Base-by-base conservation (phyloP, 2,797 vertebrate genomes). In the Xenops minutus region DNA sequence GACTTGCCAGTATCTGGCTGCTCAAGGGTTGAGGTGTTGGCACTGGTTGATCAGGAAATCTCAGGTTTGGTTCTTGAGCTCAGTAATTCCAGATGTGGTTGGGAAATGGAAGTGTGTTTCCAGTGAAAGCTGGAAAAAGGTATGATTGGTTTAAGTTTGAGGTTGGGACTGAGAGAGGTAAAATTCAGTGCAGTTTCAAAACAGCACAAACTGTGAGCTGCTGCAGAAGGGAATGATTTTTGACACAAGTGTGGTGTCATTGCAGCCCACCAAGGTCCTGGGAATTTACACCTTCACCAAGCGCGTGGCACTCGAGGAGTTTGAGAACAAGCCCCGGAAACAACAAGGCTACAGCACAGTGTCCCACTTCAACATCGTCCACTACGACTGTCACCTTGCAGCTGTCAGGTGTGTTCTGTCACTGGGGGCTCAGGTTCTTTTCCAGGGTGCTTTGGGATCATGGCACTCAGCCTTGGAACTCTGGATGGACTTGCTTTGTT, bases 281-380 rank as follows among this genome's bases (percentile, higher is more conserved):
- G 99, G 99, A 49, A 99, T 99, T 97, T 99, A 99, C 92, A 99
- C 99, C 41, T 99, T 99, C 97, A 99, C 99, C 19, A 99, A 99
- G 97, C 98, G 99, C 1, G 98, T 99, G 44, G 98, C 98, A 52
- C 97, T 99, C 92, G 99, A 99, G 93, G 99, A 99, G 94, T 98
- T 99, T 72, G 99, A 99, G 97, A 99, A 98, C 97, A 99, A 99
- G 93, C 99, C 99, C 41, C 99, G 99, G 92, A 99, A 99, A 76
- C 99, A 99, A 88, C 99, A 99, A 95, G 99, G 99, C 74, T 99
- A 99, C 98, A 99, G 99, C 98, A 99, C 99, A 9, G 99, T 99
- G 92, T 99, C 99, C 34, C 99, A 99, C 98, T 99, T 99, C 98
- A 99, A 99, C 98, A 99, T 99, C 26, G 99, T 99, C 96, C 99